These are phyloP conservation scores for Choristoneura fumiferana DNA, from an alignment of 1,140 invertebrate species.

Conservation along the genomic window DNA sequence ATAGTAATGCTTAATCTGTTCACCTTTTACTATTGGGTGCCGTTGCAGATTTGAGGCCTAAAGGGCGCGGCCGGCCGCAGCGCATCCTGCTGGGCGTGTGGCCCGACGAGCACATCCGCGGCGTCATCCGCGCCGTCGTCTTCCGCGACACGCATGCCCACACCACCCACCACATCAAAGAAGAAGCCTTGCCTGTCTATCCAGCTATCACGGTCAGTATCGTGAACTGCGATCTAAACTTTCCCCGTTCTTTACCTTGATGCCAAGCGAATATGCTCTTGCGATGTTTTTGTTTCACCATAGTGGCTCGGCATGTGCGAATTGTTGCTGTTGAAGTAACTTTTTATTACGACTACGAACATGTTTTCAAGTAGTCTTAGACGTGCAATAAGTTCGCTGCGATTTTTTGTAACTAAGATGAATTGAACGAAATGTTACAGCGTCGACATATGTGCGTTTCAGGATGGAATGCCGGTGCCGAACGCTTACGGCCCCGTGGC, in stretches of 20 bases:
- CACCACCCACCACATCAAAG: constrained; percentile 79
- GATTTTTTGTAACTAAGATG: neutral
- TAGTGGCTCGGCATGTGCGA: neutral
- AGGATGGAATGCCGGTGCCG: constrained; percentile 72
- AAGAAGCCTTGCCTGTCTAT: constrained; percentile 68
- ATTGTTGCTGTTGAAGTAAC: neutral
- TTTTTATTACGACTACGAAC: neutral
- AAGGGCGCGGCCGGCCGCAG: constrained; percentile 92
- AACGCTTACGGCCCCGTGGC: constrained; percentile 65
- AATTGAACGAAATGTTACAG: constrained; percentile 39
- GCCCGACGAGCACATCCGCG: constrained; percentile 94
- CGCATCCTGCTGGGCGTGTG: constrained; percentile 93
- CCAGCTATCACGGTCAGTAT: constrained; percentile 75
- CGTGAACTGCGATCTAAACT: constrained; percentile 23
- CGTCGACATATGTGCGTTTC: constrained; percentile 52
- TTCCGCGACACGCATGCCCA: constrained; percentile 90
- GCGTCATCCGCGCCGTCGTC: constrained; percentile 93
- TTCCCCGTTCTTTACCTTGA: neutral
- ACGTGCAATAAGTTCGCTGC: neutral
- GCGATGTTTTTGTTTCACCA: neutral
- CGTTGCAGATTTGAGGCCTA: constrained; percentile 89
- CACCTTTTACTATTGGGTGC: constrained; percentile 71
- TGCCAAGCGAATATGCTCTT: neutral
- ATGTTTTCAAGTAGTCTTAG: neutral
- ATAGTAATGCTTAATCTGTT: constrained; percentile 45